Percentiles rank a stretch among this genome's conserved stretches.
Evolutionary conservation across 2,797 vertebrate genomes (phyloP).

Genomic region (Girardinus metallicus): DNA sequence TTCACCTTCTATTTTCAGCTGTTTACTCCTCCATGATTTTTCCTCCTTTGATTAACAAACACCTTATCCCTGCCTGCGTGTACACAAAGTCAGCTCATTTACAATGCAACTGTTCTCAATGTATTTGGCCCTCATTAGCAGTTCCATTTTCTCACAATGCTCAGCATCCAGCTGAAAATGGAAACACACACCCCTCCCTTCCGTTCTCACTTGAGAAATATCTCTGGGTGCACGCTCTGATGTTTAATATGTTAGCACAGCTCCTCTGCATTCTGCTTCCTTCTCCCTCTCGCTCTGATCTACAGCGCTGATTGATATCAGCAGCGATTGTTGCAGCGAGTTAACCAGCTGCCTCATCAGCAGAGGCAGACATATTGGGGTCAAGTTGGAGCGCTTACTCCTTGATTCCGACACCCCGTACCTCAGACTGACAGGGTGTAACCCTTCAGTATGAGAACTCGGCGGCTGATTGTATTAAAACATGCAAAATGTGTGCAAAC

Average conservation of each 20-base stretch:
- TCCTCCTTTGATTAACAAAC: conserved; percentile 66
- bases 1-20: conserved; percentile 60
- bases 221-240: conserved; percentile 35
- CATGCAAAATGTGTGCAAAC: conserved; percentile 36
- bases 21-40: conserved; percentile 24
- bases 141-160: conserved; percentile 58
- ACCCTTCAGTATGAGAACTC: conserved; percentile 24
- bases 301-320: conserved; percentile 70
- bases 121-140: conserved; percentile 70
- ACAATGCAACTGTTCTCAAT: conserved; percentile 50
- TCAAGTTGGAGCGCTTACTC: conserved; percentile 54
- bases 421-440: conserved; percentile 45
- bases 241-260: conserved; percentile 58
- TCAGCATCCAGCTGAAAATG: conserved; percentile 53
- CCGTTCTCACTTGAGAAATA: conserved; percentile 45
- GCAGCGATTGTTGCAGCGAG: conserved; percentile 63
- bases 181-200: conserved; percentile 18
- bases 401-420: conserved; percentile 28
- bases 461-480: conserved; percentile 48
- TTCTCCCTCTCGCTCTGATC: conserved; percentile 54
- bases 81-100: conserved; percentile 64
- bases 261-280: conserved; percentile 46
- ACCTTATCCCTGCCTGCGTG: conserved; percentile 30
- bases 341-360: conserved; percentile 75
- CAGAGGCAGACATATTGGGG: conserved; percentile 72